These are phyloP conservation scores for Eurois occulta DNA, from an alignment of 2,888 invertebrate genomes.

Conservation along the genomic window DNA sequence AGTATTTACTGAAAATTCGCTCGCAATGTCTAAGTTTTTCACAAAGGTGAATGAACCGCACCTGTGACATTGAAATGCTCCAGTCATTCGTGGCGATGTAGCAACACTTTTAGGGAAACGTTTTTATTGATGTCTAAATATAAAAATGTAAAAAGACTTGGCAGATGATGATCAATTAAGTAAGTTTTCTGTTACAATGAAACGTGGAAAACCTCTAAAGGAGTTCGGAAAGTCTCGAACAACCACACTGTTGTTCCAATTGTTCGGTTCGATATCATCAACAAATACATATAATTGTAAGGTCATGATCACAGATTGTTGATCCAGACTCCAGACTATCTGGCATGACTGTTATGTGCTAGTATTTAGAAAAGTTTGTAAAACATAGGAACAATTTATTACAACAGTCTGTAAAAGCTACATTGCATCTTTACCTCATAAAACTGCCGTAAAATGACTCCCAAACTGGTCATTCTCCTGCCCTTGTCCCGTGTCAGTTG, in stretches of 20 bases:
- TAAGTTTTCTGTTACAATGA: neutral
- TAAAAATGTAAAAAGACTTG: conserved; percentile 6
- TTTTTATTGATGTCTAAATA: conserved; percentile 20
- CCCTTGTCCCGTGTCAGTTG: neutral
- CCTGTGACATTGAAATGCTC: conserved; percentile 54
- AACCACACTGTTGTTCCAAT: neutral
- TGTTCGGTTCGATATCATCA: neutral
- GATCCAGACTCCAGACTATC: neutral
- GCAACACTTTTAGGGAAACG: conserved; percentile 44
- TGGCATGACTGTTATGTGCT: neutral
- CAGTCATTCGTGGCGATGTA: conserved; percentile 49
- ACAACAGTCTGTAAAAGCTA: neutral
- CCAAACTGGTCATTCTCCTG: neutral
- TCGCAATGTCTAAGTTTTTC: conserved; percentile 40
- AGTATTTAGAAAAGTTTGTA: neutral
- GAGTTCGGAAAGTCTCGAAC: neutral
- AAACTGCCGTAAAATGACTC: neutral
- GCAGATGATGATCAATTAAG: neutral
- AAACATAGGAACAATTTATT: neutral
- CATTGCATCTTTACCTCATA: neutral
- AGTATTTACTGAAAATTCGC: conserved; percentile 9
- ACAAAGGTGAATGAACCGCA: conserved; percentile 47
- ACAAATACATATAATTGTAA: neutral
- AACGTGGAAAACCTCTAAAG: neutral
- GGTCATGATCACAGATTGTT: neutral